Evolutionary conservation across 2,888 invertebrate genomes (phyloP).

Genomic region (Heteropelma amictum): DNA sequence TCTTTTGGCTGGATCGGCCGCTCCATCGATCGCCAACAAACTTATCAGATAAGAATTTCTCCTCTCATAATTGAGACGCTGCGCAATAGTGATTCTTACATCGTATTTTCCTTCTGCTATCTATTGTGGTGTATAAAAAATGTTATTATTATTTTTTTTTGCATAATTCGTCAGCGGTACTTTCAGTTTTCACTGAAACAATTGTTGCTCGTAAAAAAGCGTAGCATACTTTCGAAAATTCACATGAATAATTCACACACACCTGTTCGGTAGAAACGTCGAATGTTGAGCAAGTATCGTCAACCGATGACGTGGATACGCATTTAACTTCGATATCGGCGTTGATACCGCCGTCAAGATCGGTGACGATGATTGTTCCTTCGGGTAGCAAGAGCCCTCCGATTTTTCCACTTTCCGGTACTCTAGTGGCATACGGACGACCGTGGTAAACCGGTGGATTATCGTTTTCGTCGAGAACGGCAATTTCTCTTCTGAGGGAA

Average conservation of each 20-base stretch:
- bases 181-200: no score
- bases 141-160: no score
- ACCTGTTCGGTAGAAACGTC: constrained; percentile 83
- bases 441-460: constrained; percentile 87
- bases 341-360: constrained; percentile 86
- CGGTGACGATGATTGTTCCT: constrained; percentile 82
- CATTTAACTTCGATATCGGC: constrained; percentile 85
- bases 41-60: constrained; percentile 86
- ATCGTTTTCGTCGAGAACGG: constrained; percentile 89
- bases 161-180: no score
- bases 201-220: no score
- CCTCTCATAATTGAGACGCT: constrained; percentile 87
- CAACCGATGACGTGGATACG: constrained; percentile 81
- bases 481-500: constrained; percentile 87
- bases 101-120: constrained; percentile 85
- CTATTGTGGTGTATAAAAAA: constrained; percentile 73
- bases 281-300: constrained; percentile 86
- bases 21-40: constrained; percentile 83
- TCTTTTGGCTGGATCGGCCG: constrained; percentile 80
- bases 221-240: no score
- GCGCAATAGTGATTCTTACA: constrained; percentile 83
- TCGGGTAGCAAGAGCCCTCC: constrained; percentile 82
- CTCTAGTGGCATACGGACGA: constrained; percentile 85
- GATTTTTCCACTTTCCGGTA: constrained; percentile 84
- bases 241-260: constrained; percentile 1